A percentile compares a stretch with the other conserved stretches of the same genome.
phyloP scores from a whole-genome alignment of 2,888 invertebrate genomes.

The Ctena decussata region DNA sequence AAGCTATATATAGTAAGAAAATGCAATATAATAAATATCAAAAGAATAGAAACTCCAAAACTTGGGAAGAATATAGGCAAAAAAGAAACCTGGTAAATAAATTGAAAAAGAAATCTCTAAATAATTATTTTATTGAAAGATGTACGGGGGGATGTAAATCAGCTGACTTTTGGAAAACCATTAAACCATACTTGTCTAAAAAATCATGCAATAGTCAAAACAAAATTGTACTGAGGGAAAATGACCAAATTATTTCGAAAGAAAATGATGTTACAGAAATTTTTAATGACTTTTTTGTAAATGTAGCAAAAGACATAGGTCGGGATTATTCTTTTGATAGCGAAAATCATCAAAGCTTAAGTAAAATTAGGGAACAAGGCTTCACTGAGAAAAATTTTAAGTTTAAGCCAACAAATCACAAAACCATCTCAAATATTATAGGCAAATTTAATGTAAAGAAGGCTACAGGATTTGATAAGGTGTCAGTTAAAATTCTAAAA shows the following conservation, averaged over 20 bases:
- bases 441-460: slow-evolving; percentile 15
- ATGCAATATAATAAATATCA: slow-evolving; percentile 25
- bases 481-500: neutral
- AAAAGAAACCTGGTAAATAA: slow-evolving; percentile 31
- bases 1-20: slow-evolving; percentile 38
- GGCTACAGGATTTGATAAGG: slow-evolving; percentile 2
- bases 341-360: slow-evolving; percentile 24
- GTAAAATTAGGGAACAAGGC: neutral
- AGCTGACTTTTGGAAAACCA: no score
- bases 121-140: slow-evolving; percentile 38
- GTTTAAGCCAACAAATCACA: neutral
- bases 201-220: slow-evolving; percentile 1
- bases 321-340: slow-evolving; percentile 3
- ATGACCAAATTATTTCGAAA: neutral
- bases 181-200: slow-evolving; percentile 43
- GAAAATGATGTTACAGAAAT: neutral
- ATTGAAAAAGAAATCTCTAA: slow-evolving; percentile 27
- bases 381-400: neutral
- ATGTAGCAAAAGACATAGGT: slow-evolving; percentile 20
- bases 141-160: slow-evolving; percentile 27
- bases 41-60: slow-evolving; percentile 18
- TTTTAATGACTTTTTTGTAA: slow-evolving; percentile 9
- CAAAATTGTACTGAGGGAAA: slow-evolving; percentile 21
- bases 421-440: slow-evolving; percentile 11
- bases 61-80: slow-evolving; percentile 29